Percentiles rank a stretch among this genome's conserved stretches.
phyloP scores from a whole-genome alignment of 2,888 invertebrate species.

The Orthosia gothica region DNA sequence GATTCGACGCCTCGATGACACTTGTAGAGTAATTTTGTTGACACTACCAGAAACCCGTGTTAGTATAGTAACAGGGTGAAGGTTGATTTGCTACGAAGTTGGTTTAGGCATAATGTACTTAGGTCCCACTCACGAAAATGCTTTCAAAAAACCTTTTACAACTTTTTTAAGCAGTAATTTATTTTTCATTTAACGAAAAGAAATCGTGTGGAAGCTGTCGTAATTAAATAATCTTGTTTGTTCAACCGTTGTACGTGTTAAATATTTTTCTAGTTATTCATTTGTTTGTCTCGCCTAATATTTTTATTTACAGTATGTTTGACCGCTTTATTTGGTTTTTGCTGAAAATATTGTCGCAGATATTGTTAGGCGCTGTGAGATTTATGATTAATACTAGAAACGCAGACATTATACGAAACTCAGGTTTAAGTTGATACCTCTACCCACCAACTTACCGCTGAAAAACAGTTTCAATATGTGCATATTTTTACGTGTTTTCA shows the following conservation, averaged over 20 bases:
- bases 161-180: conserved; percentile 28
- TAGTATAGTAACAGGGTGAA: conserved; percentile 66
- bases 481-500: not conserved
- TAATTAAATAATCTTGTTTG: conserved; percentile 56
- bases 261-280: conserved; percentile 50
- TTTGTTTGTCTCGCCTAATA: conserved; percentile 28
- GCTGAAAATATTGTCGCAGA: conserved; percentile 12
- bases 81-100: conserved; percentile 65
- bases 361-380: not conserved
- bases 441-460: too few relatives aligned
- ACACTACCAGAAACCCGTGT: conserved; percentile 69
- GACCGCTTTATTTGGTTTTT: conserved; percentile 28
- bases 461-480: not conserved
- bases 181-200: conserved; percentile 16
- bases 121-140: conserved; percentile 20
- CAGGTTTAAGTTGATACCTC: not conserved
- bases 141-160: conserved; percentile 30
- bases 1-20: conserved; percentile 75
- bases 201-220: conserved; percentile 26
- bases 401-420: not conserved
- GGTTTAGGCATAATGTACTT: conserved; percentile 68
- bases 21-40: conserved; percentile 78
- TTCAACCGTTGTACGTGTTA: conserved; percentile 29
- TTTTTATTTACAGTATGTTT: conserved; percentile 18
- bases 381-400: not conserved